These are phyloP conservation scores for Tryphoninae sp. DNA, from an alignment of 2,888 invertebrate species.

Conservation along the genomic window DNA sequence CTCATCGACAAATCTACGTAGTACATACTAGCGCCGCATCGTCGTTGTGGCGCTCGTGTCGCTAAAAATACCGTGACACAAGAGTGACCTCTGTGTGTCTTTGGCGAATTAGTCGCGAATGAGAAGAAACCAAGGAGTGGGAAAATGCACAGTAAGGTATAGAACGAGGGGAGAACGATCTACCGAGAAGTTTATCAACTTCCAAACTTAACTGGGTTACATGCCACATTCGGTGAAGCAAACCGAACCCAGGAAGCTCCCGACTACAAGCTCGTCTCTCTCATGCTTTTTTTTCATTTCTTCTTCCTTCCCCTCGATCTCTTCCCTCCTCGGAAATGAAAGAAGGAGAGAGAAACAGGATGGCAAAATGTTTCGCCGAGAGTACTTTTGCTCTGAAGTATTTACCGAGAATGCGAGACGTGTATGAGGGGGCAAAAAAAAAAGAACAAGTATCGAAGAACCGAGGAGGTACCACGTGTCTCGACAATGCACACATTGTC, in stretches of 20 bases:
- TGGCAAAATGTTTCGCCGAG: conserved; percentile 36
- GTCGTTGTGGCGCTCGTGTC: not conserved
- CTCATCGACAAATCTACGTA: too few relatives aligned
- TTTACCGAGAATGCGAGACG: conserved; percentile 43
- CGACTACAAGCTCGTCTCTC: conserved; percentile 28
- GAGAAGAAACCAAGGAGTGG: conserved; percentile 24
- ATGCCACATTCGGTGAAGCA: conserved; percentile 28
- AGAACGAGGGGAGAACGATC: conserved; percentile 9
- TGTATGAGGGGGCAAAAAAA: conserved; percentile 3
- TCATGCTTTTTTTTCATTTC: conserved; percentile 8
- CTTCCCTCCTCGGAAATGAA: conserved; percentile 29
- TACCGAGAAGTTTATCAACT: conserved; percentile 66
- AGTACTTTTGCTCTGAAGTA: conserved; percentile 44
- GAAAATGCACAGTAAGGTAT: conserved; percentile 24
- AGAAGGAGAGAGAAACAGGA: conserved; percentile 2
- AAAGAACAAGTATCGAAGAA: not conserved
- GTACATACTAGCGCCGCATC: conserved; percentile 12
- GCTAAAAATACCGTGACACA: not conserved
- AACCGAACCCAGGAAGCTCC: conserved; percentile 14
- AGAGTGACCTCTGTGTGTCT: not conserved
- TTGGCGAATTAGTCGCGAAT: conserved; percentile 28
- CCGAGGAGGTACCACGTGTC: conserved; percentile 15
- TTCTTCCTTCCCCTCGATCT: not conserved
- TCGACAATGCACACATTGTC: conserved; percentile 30
- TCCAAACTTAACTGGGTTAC: conserved; percentile 66